Percentiles rank a stretch among this genome's conserved stretches.
phyloP scores from a whole-genome alignment of 2,888 invertebrate species.

The Polydrusus cervinus region DNA sequence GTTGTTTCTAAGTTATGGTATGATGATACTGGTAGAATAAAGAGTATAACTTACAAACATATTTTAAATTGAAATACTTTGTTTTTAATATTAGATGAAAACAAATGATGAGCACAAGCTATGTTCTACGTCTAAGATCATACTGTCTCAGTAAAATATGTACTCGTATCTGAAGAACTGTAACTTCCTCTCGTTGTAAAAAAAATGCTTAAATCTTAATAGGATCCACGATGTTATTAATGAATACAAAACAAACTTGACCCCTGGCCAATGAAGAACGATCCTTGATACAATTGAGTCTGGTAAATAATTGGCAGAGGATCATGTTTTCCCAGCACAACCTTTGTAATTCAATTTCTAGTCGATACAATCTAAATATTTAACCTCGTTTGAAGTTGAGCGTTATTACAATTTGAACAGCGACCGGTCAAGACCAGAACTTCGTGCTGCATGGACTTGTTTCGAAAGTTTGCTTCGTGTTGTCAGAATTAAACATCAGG shows the following conservation, averaged over 20 bases:
- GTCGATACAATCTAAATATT: conserved; percentile 57
- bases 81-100: too few relatives aligned
- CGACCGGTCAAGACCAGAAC: conserved; percentile 21
- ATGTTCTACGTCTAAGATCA: too few relatives aligned
- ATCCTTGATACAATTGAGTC: conserved; percentile 61
- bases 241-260: conserved; percentile 32
- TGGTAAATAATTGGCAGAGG: conserved; percentile 59
- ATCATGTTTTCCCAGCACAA: conserved; percentile 60
- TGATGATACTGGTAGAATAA: too few relatives aligned
- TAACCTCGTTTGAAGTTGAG: conserved; percentile 54
- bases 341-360: conserved; percentile 62
- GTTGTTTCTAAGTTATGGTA: too few relatives aligned
- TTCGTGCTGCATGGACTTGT: conserved; percentile 30
- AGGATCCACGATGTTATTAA: background rate
- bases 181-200: too few relatives aligned
- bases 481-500: background rate
- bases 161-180: too few relatives aligned
- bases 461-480: conserved; percentile 23
- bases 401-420: conserved; percentile 42
- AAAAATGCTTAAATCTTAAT: too few relatives aligned
- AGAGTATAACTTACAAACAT: too few relatives aligned
- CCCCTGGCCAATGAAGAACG: conserved; percentile 37
- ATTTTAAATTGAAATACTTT: too few relatives aligned
- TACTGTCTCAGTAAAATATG: too few relatives aligned
- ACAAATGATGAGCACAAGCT: too few relatives aligned